These are phyloP conservation scores for Dolichallabes microphthalmus DNA, from an alignment of 2,113 vertebrate genomes.

Conservation along the genomic window DNA sequence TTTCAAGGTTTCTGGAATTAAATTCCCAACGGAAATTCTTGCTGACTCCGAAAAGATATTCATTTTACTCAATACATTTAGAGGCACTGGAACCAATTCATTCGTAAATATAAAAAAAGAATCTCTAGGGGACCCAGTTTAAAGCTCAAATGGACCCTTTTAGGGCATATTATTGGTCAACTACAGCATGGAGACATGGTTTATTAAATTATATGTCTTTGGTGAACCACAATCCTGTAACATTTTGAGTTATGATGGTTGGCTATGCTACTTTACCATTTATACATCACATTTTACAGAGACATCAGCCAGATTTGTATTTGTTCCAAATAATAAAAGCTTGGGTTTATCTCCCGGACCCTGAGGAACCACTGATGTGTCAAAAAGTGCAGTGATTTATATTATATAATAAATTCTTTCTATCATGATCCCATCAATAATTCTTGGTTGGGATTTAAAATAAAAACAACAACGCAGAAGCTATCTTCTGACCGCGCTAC, in stretches of 20 bases:
- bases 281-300: neutral
- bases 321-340: neutral
- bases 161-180: neutral
- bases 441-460: neutral
- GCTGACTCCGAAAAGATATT: conserved; percentile 49
- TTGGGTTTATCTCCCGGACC: neutral
- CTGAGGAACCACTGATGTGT: neutral
- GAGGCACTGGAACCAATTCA: conserved; percentile 23
- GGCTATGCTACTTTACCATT: neutral
- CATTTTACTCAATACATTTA: conserved; percentile 29
- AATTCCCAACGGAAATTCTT: conserved; percentile 40
- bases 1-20: conserved; percentile 19
- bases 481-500: neutral
- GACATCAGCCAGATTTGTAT: neutral
- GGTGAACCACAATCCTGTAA: conserved; percentile 39
- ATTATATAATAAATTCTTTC: neutral
- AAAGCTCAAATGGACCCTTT: neutral
- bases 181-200: conserved; percentile 6
- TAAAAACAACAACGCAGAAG: neutral
- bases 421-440: neutral
- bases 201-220: conserved; percentile 36
- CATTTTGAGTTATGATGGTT: neutral
- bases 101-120: neutral
- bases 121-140: neutral
- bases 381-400: neutral